These are phyloP conservation scores for Odocoileus hemionus DNA, from an alignment of 2,113 vertebrate species.

Conservation along the genomic window DNA sequence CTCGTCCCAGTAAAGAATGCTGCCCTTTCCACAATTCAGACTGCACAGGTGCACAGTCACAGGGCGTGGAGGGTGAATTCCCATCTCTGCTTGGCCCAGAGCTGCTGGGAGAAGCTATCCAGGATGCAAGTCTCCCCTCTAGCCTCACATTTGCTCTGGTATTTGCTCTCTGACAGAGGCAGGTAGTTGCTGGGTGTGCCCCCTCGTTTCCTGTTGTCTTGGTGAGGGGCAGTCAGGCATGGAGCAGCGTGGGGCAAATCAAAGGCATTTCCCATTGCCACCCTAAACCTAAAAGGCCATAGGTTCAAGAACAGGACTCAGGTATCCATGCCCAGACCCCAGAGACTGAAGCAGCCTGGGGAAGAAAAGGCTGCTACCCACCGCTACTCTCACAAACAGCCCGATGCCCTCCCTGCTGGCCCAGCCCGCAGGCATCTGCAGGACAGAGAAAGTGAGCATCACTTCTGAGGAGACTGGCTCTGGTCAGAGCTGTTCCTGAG, in stretches of 20 bases:
- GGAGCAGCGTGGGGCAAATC: accelerated
- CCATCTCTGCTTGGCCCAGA: neutral
- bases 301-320: neutral
- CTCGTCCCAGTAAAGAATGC: no score
- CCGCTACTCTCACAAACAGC: neutral
- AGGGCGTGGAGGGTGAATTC: neutral
- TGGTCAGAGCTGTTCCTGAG: neutral
- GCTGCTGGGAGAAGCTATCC: neutral
- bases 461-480: no score
- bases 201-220: neutral
- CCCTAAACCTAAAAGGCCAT: neutral
- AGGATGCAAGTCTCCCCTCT: neutral
- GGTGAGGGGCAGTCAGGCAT: neutral
- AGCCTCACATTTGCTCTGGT: neutral
- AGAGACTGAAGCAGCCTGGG: neutral
- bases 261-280: neutral
- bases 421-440: neutral
- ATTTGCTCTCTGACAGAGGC: neutral
- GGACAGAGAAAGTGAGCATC: neutral
- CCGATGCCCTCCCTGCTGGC: neutral
- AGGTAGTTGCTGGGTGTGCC: neutral
- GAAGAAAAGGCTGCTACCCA: neutral
- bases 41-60: no score
- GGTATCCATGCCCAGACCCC: neutral
- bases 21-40: no score